Percentiles rank a stretch among this genome's conserved stretches.
These are phyloP conservation scores for Hyalella azteca DNA, from an alignment of 2,888 invertebrate species.

Conservation along the genomic window DNA sequence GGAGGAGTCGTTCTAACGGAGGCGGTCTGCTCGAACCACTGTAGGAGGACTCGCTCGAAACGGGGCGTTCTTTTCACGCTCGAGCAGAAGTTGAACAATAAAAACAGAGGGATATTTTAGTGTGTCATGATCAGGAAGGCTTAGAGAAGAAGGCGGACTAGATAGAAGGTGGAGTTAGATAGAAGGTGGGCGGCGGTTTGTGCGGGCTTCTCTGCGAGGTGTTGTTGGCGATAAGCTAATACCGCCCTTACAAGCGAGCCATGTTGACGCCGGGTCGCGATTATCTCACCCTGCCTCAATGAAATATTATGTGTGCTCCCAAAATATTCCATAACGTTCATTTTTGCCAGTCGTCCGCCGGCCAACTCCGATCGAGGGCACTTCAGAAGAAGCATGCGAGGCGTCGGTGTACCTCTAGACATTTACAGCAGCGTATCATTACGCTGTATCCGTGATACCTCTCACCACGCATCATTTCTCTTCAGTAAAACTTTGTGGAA, in stretches of 20 bases:
- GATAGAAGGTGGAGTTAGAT: slow-evolving; percentile 39
- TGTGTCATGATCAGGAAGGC: slow-evolving; percentile 32
- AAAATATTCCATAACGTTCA: slow-evolving; percentile 59
- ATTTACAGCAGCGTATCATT: no score
- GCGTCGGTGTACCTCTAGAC: no score
- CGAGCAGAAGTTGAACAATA: slow-evolving; percentile 18
- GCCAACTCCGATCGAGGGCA: slow-evolving; percentile 54
- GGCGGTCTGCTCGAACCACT: neutral
- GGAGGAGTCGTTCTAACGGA: neutral
- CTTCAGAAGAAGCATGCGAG: neutral
- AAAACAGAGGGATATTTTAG: slow-evolving; percentile 36
- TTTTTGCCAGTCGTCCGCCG: slow-evolving; percentile 58
- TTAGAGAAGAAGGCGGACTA: slow-evolving; percentile 21
- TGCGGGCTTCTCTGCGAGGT: slow-evolving; percentile 47
- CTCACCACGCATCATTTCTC: no score
- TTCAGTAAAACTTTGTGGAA: no score
- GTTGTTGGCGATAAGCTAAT: slow-evolving; percentile 57
- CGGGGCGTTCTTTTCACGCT: neutral
- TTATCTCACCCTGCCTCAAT: slow-evolving; percentile 58
- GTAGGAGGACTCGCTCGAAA: slow-evolving; percentile 13
- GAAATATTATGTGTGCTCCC: slow-evolving; percentile 59
- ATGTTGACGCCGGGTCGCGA: slow-evolving; percentile 58
- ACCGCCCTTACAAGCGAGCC: slow-evolving; percentile 57
- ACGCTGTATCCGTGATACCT: no score
- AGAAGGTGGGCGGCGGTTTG: slow-evolving; percentile 44